phyloP scores from a whole-genome alignment of 2,113 vertebrate species.

The Mugil cephalus region DNA sequence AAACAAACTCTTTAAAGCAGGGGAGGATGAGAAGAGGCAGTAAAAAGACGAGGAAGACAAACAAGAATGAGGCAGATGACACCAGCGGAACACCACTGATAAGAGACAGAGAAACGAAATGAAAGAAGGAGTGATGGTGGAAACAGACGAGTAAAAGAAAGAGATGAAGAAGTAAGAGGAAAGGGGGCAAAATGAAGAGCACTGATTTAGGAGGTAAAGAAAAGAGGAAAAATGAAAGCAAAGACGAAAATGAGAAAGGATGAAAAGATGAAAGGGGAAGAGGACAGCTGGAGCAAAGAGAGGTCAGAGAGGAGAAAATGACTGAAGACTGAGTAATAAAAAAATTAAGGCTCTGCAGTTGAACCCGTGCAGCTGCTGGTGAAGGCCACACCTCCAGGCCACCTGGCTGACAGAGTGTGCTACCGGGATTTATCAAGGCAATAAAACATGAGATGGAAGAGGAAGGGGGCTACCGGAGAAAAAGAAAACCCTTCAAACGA shows the following conservation, averaged over 20 bases:
- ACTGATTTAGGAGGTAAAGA: too few relatives aligned
- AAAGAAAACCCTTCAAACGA: neutral
- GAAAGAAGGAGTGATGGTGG: too few relatives aligned
- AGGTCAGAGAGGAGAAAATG: neutral
- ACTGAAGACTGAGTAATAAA: neutral
- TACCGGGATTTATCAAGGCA: neutral
- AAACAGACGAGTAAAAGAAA: too few relatives aligned
- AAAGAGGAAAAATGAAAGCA: neutral
- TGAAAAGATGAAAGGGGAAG: neutral
- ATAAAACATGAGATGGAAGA: neutral
- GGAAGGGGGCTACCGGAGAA: neutral
- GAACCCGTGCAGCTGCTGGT: constrained; percentile 8
- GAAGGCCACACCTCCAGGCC: constrained; percentile 17
- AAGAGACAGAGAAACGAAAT: neutral
- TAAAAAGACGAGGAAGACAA: neutral
- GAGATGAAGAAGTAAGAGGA: too few relatives aligned
- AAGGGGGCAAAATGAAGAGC: neutral
- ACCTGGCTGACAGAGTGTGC: constrained; percentile 7
- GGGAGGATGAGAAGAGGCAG: neutral
- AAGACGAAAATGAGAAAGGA: neutral
- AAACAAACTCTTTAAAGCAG: neutral
- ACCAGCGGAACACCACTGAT: neutral
- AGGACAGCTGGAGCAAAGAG: neutral
- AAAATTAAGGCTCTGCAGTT: neutral
- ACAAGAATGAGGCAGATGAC: neutral